Conservation (phyloP, 2,797 vertebrate genomes). For the Chiloscyllium punctatum region DNA sequence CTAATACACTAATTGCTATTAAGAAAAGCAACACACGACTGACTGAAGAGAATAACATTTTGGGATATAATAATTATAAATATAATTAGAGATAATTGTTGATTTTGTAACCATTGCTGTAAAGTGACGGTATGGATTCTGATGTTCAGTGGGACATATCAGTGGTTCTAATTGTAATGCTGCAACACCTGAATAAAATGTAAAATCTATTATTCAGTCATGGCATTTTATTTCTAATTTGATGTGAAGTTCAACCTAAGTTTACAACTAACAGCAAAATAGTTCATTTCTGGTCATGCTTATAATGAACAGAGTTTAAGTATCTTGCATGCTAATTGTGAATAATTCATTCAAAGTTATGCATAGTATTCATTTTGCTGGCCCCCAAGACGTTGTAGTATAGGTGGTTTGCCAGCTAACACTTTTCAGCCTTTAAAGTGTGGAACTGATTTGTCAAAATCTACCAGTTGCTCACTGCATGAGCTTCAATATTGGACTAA, state of each 20-base stretch:
- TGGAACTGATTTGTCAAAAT: neutral
- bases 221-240: neutral
- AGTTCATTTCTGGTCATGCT: neutral
- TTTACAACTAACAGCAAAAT: neutral
- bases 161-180: neutral
- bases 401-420: too few relatives aligned
- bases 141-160: neutral
- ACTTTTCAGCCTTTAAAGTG: neutral
- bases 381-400: too few relatives aligned
- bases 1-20: neutral
- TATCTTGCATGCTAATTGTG: neutral
- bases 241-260: neutral
- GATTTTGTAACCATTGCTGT: neutral
- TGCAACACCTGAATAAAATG: neutral
- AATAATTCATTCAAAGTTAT: neutral
- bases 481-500: conserved; percentile 2
- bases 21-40: neutral
- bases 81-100: neutral
- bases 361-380: neutral
- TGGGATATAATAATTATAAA: neutral
- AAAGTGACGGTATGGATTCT: neutral
- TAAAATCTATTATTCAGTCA: neutral
- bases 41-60: neutral
- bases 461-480: neutral
- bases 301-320: neutral